Conservation (phyloP, 2,888 invertebrate species). For the Colostygia pectinataria region DNA sequence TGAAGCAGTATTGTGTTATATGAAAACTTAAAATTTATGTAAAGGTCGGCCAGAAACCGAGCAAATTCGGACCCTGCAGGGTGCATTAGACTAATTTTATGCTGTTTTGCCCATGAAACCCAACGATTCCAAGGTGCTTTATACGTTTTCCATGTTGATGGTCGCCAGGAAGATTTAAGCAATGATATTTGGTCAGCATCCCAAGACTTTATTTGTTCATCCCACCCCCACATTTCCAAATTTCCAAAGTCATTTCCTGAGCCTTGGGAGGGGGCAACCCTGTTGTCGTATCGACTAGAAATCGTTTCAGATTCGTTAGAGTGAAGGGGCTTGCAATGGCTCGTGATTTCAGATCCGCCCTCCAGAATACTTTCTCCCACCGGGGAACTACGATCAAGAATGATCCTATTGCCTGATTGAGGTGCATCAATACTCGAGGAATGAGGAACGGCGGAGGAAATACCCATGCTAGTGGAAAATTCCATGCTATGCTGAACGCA, state of each 20-base stretch:
- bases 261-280: background rate
- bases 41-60: constrained; percentile 21
- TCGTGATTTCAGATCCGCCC: too few species aligned
- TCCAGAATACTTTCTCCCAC: too few species aligned
- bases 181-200: background rate
- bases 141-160: background rate
- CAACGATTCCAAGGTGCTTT: background rate
- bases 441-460: too few species aligned
- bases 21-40: constrained; percentile 16
- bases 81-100: background rate
- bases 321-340: too few species aligned
- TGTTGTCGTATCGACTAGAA: too few species aligned
- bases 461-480: too few species aligned
- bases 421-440: too few species aligned
- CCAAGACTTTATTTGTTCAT: background rate
- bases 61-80: constrained; percentile 14
- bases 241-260: background rate
- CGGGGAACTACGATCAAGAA: too few species aligned
- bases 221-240: constrained; percentile 5
- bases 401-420: too few species aligned
- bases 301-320: too few species aligned
- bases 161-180: background rate
- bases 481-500: too few species aligned
- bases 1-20: constrained; percentile 29
- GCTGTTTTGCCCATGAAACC: background rate